Evolutionary conservation across 2,888 invertebrate genomes (phyloP), one percentile per base, ranked within the genome.

Genomic region (Polymixis flavicincta): DNA sequence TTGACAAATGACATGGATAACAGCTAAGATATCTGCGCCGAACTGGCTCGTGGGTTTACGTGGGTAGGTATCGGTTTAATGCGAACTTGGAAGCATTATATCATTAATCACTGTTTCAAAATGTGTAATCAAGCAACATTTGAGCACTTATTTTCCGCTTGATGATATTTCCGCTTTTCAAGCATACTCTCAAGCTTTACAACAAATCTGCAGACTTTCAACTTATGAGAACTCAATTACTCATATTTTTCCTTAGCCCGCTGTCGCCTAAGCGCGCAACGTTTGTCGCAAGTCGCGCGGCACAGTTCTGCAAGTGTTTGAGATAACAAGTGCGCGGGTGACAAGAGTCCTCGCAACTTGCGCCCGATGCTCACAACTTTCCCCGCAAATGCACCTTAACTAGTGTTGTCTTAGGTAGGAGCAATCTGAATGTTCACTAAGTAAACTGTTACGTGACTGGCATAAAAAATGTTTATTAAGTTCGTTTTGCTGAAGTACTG

Each of bases 301-400:
- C 88, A 87, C 90, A 89, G 90, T 90, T 90, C 89, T 80, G 88
- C 89, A 89, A 92, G 91, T 92, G 92, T 91, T 92, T 91, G 90
- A 92, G 94, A 94, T 94, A 94, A 94, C 94, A 93, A 94, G 92
- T 92, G 91, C 89, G 87, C 88, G 85, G 86, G 90, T 89, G 93
- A 93, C 93, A 92, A 93, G 93, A 87, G 89, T 89, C 88, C 90
- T 92, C 87, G 86, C 88, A 92, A 93, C 90, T 93, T 90, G 89
- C 83, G 87, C 88, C 79, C 88, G 88, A 85, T 86, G 87, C 88
- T 90, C 88, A 88, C 90, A 92, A 92, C 91, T 92, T 92, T 86
- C 75, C 77, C 89, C 87, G 76, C 89, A 88, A 89, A 89, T 88
- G 89, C 89, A 86, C 89, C 89, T 89, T 87, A 87, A 87, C 88